These are phyloP conservation scores for Brachynemurus nebulosus DNA, from an alignment of 2,888 invertebrate species.

Conservation along the genomic window DNA sequence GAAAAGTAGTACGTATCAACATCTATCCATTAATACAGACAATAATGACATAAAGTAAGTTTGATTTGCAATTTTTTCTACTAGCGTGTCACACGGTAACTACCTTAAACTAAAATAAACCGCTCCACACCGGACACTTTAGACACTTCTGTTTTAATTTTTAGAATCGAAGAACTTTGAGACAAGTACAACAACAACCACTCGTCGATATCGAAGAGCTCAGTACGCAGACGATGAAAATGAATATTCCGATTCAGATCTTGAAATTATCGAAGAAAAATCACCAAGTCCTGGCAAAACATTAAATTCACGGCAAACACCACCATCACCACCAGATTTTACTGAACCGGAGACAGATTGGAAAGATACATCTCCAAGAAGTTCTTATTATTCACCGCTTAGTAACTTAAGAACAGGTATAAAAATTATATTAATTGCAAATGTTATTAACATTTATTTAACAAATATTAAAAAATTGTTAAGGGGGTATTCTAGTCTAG, in stretches of 20 bases:
- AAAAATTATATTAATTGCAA: too few relatives aligned
- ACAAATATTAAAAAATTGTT: too few relatives aligned
- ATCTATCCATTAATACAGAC: too few relatives aligned
- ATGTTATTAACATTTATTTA: too few relatives aligned
- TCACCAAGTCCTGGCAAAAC: slow-evolving; percentile 20
- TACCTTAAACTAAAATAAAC: too few relatives aligned
- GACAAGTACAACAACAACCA: slow-evolving; percentile 31
- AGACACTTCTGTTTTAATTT: background rate
- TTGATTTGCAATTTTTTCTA: too few relatives aligned
- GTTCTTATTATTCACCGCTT: background rate
- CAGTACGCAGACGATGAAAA: slow-evolving; percentile 39
- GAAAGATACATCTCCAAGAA: background rate
- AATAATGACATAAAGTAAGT: too few relatives aligned
- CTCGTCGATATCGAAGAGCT: slow-evolving; percentile 37
- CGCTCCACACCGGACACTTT: too few relatives aligned
- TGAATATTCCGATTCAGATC: slow-evolving; percentile 58
- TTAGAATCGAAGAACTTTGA: background rate
- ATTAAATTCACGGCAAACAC: slow-evolving; percentile 21
- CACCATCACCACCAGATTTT: slow-evolving; percentile 15
- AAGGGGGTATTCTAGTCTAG: too few relatives aligned
- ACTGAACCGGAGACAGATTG: background rate
- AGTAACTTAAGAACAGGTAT: background rate
- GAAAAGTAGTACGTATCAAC: too few relatives aligned
- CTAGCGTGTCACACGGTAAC: too few relatives aligned
- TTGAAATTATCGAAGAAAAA: slow-evolving; percentile 37